Base-by-base conservation (phyloP, 2,888 invertebrate species). In the Dynastes grantii region DNA sequence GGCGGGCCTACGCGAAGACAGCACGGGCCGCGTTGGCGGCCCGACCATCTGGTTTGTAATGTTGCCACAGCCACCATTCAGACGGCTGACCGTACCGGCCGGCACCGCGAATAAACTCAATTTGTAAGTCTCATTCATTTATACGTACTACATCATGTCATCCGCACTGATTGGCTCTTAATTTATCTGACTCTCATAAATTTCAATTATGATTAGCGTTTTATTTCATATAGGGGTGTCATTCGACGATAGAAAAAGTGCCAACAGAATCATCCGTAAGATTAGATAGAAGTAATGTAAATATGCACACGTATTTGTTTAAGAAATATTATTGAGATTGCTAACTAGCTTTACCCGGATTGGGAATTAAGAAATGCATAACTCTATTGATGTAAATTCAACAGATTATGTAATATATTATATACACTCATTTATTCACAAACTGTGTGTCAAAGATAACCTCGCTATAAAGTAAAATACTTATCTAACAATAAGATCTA, bases 101-200 rank as follows among this genome's bases (percentile, higher is more conserved):
- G 82, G 82, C 83, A 73, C 80, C 83, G 83, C 84, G 83, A 84
- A 84, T 83, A 84, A 84, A 83, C 82, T 83, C 84, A 83, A 84
- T 84, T 84, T 83, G 84, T 84, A 83, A 83, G 83, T 78, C 81
- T 81, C 83, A 85, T 85, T 84, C 84, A 84, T 83, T 83, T 82
- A 80, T 79, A 82, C 79, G 71, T 76, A 77, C 81, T 81, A 83
- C 82, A 81, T 79, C 81, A 81, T 79, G 78, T 80, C 80, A 81
- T 79, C 76, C 81, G 76, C 83, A 82, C 84, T 84, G 84, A 84
- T 84, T 84, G 84, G 83, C 82, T 83, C 82, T 81, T 84, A 84
- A 84, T 84, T 84, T 84, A 84, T 83, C 82, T 80, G 78, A 80
- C 73, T 80, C 76, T 78, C 81, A 82, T 83, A 83, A 83, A 83